Evolutionary conservation across 2,113 vertebrate species (phyloP), one percentile per base, ranked within the genome.

Genomic region (Chlorodrepanis virens): DNA sequence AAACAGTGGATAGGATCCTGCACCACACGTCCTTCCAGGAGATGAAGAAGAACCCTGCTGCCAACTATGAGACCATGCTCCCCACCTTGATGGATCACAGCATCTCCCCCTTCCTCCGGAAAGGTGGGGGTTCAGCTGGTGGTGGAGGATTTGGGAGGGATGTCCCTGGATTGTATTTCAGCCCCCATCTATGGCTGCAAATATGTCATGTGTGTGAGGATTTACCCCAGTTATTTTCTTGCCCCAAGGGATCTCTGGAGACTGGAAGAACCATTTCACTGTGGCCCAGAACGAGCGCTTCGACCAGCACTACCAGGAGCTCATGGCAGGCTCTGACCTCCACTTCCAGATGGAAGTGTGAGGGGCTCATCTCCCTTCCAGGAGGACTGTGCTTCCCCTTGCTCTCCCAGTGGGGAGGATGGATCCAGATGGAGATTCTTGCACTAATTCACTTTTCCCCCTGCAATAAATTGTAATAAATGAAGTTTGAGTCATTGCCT

Each of bases 31-130:
- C 97, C 49, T 99, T 99, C 89, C 93, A 98, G 54, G 97, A 96
- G 20, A 98, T 98, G 98, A 99, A 97, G 87, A 92, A 98, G 33
- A 98, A 98, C 92, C 97, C 97, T 47, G 89, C 95, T 45, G 65
- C 97, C 82, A 98, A 98, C 93, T 98, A 97, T 6, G 97, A 95
- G n/a, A 98, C 96, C 5, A 4, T 97, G 8, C 28, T 25, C 12
- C 5, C 63, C 4, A 0, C 5, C 14, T 2, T 75, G 11, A 98
- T 97, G 96, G 92, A 97, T 63, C 96, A 98, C 72, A 96, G 33
- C 22, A 18, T 97, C 44, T 97, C 94, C 7, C 96, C 94, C 3
- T 98, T 98, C 90, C 89, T 97, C 87, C 94, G 94, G 67, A 98
- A 98, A 79, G 96, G 95, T 97, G n/a, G 44, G 85, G 6, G 42